Evolutionary conservation across 2,113 vertebrate genomes (phyloP), one percentile per base, ranked within the genome.

Genomic region (Mungos mungo): DNA sequence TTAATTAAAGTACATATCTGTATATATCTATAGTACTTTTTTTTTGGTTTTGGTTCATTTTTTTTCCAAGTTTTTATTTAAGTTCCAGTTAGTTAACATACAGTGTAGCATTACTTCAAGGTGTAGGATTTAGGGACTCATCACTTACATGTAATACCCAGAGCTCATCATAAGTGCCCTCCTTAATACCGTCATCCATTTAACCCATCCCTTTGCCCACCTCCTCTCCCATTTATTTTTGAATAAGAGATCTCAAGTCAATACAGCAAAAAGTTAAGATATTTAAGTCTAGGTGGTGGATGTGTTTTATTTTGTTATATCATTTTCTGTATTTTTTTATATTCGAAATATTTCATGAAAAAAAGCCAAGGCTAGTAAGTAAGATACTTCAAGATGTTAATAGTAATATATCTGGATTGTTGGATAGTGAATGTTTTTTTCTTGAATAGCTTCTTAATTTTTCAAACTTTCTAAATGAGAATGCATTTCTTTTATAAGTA

Each of bases 401-500:
- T 33, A 92, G 21, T 7, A 83, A 63, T 50, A n/a, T 7, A 31
- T 66, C 10, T 10, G 6, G 2, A 13, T 13, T 82, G 13, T 12
- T 66, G 5, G 13, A 93, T 21, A 31, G 8, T 68, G 12, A 90
- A 10, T 68, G n/a, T 47, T 21, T 27, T 85, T 85, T 88, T 29
- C 72, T 93, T 86, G 16, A 89, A 29, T 72, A 83, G 3, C 7
- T 93, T 96, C 45, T 89, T 13, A 57, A 66, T 90, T 95, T 96
- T 95, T n/a, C 14, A 83, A 52, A 57, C 69, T 97, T 94, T 97
- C 4, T 76, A 87, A 77, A 52, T 88, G 5, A 81, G 33, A 83
- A 92, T 90, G 5, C 38, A 96, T 90, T 93, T 81, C 2, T 86
- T 95, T 83, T 47, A 54, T 84, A 94, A 38, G 50, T 85, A 83